A percentile compares a stretch with the other conserved stretches of the same genome.
phyloP scores from a whole-genome alignment of 2,113 vertebrate genomes.

The Cryptotis parvus region DNA sequence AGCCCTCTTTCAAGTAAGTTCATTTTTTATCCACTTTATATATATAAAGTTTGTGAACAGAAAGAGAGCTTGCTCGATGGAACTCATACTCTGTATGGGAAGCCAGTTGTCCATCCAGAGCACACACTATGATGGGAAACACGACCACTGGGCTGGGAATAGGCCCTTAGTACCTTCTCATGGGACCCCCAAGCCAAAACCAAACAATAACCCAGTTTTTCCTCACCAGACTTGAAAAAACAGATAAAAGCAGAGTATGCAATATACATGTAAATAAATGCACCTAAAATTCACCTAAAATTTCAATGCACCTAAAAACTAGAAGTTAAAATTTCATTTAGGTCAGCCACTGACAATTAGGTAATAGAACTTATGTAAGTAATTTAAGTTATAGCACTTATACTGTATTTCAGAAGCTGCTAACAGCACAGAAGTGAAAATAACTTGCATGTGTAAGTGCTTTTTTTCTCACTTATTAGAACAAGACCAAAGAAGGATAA shows the following conservation, averaged over 20 bases:
- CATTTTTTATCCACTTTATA: background rate
- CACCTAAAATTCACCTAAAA: slow-evolving; percentile 42
- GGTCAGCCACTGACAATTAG: slow-evolving; percentile 12
- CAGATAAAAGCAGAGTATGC: background rate
- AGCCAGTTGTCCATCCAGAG: no score
- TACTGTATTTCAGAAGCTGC: slow-evolving; percentile 64
- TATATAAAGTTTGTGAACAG: no score
- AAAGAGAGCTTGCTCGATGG: no score
- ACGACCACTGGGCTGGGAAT: no score
- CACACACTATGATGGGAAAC: no score
- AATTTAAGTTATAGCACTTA: slow-evolving; percentile 42
- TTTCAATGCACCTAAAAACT: slow-evolving; percentile 15
- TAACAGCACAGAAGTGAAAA: slow-evolving; percentile 66
- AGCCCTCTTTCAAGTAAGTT: background rate
- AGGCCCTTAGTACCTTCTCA: no score
- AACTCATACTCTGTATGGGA: no score
- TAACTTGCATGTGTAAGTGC: slow-evolving; percentile 46
- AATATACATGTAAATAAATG: slow-evolving; percentile 1
- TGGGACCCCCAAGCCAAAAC: no score
- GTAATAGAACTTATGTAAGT: slow-evolving; percentile 36
- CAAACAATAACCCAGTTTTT: background rate
- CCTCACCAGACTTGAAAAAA: background rate
- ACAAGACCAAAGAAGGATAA: background rate
- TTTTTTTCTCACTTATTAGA: slow-evolving; percentile 70
- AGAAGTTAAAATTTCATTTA: slow-evolving; percentile 57